These are phyloP conservation scores for Arge pagana DNA, from an alignment of 2,888 invertebrate genomes.

Conservation along the genomic window DNA sequence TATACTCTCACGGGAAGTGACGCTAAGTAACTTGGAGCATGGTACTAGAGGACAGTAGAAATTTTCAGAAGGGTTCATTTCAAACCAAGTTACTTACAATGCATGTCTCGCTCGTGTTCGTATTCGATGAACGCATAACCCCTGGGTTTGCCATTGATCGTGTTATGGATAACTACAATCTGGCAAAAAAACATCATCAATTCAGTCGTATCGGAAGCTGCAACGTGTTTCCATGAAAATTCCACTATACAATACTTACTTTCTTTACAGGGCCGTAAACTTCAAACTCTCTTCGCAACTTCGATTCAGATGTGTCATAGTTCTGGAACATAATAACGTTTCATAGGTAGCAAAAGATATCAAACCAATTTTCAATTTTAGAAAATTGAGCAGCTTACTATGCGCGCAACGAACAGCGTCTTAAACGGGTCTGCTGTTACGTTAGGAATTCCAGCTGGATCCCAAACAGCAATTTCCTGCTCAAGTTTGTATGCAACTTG, in stretches of 20 bases:
- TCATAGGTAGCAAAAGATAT: constrained; percentile 17
- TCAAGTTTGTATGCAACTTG: constrained; percentile 97
- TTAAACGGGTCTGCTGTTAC: constrained; percentile 95
- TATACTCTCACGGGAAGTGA: constrained; percentile 50
- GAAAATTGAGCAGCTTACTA: constrained; percentile 71
- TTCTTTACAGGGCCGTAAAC: constrained; percentile 97
- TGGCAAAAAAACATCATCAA: constrained; percentile 58
- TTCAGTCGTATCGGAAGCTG: neutral
- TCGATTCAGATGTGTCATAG: constrained; percentile 98
- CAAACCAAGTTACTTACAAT: constrained; percentile 78
- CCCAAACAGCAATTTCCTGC: constrained; percentile 97
- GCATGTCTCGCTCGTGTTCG: constrained; percentile 99
- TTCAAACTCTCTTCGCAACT: constrained; percentile 96
- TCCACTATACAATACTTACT: constrained; percentile 61
- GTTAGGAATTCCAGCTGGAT: constrained; percentile 78
- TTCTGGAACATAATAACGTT: constrained; percentile 69
- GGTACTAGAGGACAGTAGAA: constrained; percentile 35
- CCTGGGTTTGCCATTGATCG: constrained; percentile 87
- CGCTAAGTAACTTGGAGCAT: constrained; percentile 54
- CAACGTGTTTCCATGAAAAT: neutral
- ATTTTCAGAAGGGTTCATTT: constrained; percentile 25
- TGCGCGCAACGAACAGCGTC: constrained; percentile 93
- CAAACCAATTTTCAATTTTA: neutral
- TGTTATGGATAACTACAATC: constrained; percentile 89
- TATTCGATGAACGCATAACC: constrained; percentile 99